phyloP scores from a whole-genome alignment of 2,797 vertebrate species.

The Crocidura indochinensis region DNA sequence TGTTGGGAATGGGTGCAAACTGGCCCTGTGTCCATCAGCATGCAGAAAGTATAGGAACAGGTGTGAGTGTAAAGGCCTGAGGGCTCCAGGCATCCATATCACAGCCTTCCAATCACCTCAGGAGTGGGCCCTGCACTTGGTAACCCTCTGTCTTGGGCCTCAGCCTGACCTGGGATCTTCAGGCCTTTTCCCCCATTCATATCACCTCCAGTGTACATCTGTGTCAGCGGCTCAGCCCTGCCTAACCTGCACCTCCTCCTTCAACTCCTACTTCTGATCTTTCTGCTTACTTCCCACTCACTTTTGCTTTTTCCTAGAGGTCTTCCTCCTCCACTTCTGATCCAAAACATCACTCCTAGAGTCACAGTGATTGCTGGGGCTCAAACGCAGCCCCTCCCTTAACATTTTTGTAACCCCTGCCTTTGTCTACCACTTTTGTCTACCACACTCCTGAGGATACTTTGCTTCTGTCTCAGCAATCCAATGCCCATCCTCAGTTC shows the following conservation, averaged over 20 bases:
- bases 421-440: neutral
- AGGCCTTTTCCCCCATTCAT: neutral
- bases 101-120: neutral
- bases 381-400: neutral
- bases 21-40: neutral
- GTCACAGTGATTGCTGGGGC: slow-evolving; percentile 40
- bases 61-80: neutral
- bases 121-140: neutral
- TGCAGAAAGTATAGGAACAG: neutral
- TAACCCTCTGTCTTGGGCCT: neutral
- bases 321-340: slow-evolving; percentile 74
- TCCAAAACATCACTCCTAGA: neutral
- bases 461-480: neutral
- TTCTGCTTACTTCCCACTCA: slow-evolving; percentile 71
- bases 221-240: neutral
- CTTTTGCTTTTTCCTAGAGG: slow-evolving; percentile 78
- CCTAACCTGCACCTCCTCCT: slow-evolving; percentile 65
- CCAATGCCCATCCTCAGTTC: neutral
- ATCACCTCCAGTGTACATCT: neutral
- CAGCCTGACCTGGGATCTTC: neutral
- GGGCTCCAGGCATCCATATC: neutral
- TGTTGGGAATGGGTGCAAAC: neutral
- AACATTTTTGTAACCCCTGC: neutral
- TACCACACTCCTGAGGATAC: too few species aligned
- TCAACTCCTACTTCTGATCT: slow-evolving; percentile 53